Conservation (phyloP, 53 echinoderm and acorn worm genomes). For the Holothuria leucospilota region DNA sequence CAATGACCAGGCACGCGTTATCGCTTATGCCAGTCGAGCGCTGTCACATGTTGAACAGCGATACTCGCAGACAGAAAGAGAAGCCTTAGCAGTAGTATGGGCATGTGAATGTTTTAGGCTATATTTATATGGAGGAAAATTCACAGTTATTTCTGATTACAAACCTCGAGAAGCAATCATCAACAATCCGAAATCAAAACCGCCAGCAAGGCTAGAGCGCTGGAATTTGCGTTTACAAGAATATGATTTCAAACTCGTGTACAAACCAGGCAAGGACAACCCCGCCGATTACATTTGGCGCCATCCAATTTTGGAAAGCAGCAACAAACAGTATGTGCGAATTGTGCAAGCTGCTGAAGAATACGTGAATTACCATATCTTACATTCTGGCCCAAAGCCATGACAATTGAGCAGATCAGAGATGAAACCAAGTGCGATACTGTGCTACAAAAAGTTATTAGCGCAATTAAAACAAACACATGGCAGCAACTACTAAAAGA, state of each 20-base stretch:
- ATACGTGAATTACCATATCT: constrained; percentile 34
- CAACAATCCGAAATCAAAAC: constrained; percentile 64
- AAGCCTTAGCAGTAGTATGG: constrained; percentile 34
- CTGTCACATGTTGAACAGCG: constrained; percentile 70
- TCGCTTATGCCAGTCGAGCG: constrained; percentile 60
- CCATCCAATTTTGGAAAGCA: constrained; percentile 41
- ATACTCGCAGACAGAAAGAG: constrained; percentile 46
- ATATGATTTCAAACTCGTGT: constrained; percentile 66
- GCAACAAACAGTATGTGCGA: constrained; percentile 30
- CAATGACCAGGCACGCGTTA: constrained; percentile 4
- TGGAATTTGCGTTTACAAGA: constrained; percentile 73
- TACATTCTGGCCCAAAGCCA: constrained; percentile 54
- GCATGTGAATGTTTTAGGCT: constrained; percentile 67
- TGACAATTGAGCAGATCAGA: constrained; percentile 48
- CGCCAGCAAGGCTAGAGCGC: constrained; percentile 66
- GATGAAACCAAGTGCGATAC: constrained; percentile 15
- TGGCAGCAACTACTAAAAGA: constrained; percentile 2
- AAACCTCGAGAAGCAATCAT: constrained; percentile 67
- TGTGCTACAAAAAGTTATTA: constrained; percentile 24
- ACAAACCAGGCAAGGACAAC: constrained; percentile 73
- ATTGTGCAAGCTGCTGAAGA: constrained; percentile 44
- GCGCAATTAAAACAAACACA: neutral
- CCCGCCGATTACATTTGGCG: constrained; percentile 82
- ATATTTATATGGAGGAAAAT: constrained; percentile 54
- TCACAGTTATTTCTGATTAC: constrained; percentile 63